Evolutionary conservation across 1,140 invertebrate genomes (phyloP).

Genomic region (Zaprionus camerounensis): DNA sequence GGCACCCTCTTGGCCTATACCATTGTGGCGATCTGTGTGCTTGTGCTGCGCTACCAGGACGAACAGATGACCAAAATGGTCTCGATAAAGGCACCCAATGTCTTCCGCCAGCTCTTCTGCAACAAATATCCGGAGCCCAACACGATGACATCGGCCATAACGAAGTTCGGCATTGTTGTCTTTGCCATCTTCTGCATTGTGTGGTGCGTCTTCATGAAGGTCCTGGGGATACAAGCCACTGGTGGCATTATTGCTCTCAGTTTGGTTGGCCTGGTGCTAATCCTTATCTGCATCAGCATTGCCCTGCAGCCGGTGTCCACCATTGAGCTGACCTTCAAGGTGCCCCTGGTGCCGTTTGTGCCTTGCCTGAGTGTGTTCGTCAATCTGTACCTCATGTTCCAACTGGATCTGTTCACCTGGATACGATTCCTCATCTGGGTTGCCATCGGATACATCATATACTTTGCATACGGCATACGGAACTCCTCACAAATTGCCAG

Average conservation of each 20-base stretch:
- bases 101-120: slow-evolving; percentile 84
- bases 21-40: slow-evolving; percentile 95
- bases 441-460: slow-evolving; percentile 88
- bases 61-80: slow-evolving; percentile 83
- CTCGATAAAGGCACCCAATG: slow-evolving; percentile 73
- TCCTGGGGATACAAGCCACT: slow-evolving; percentile 43
- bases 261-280: slow-evolving; percentile 61
- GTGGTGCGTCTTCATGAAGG: slow-evolving; percentile 64
- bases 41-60: slow-evolving; percentile 90
- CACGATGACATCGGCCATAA: slow-evolving; percentile 86
- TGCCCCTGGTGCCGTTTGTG: slow-evolving; percentile 93
- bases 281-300: slow-evolving; percentile 72
- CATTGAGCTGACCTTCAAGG: slow-evolving; percentile 86
- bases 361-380: slow-evolving; percentile 93
- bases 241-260: slow-evolving; percentile 61
- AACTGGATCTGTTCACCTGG: slow-evolving; percentile 93
- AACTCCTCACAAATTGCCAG: slow-evolving; percentile 84
- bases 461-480: slow-evolving; percentile 86
- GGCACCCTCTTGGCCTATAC: slow-evolving; percentile 97
- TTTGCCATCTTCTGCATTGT: slow-evolving; percentile 79
- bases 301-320: slow-evolving; percentile 71
- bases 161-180: slow-evolving; percentile 86
- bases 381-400: slow-evolving; percentile 95
- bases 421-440: slow-evolving; percentile 93
- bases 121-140: slow-evolving; percentile 86